Base-by-base conservation (phyloP, 2,888 invertebrate genomes). In the Podabrus alpinus region DNA sequence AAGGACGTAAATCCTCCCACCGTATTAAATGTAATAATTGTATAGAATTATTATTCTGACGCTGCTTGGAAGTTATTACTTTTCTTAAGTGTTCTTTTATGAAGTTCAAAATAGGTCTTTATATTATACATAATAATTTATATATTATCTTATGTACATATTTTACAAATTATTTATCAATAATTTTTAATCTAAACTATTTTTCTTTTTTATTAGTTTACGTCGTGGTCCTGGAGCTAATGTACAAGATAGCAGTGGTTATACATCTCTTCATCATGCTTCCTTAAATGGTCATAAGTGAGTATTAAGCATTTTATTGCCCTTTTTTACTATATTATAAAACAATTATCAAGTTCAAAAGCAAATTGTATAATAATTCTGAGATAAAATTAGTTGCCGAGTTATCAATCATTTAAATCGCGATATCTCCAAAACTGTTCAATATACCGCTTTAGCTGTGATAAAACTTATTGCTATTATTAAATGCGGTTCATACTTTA, bases 211-310 rank as follows among this genome's bases (percentile, higher is more conserved):
- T 88, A 88, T n/a, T 89, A 97, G 97, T 88, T 90, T 97, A 86
- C 91, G 97, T 77, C 91, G 96, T 85, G 94, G 95, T 74, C 95
- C 96, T 69, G 97, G 97, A 80, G 95, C 96, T 73, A 98, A 97
- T 88, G 95, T 96, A 70, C 95, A 96, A 89, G 98, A 98, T 86
- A 93, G 93, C 83, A 95, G 95, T 86, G 98, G 97, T 62, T 97
- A 97, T 87, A 96, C 97, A 59, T 94, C 97, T 24, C 91, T 98
- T 68, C 98, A 98, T 87, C 96, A 97, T 88, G 97, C 98, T 71
- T 94, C 97, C 79, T 91, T 98, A 77, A 96, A 97, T 87, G 96
- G 97, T 9, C 97, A 97, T 88, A 93, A 91, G 97, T 97, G 90
- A 90, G 91, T 69, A 62, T 66, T 15, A 4, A 45, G n/a, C n/a